A percentile compares a stretch with the other conserved stretches of the same genome.
phyloP scores from a whole-genome alignment of 1,140 invertebrate genomes.

The Habropoda laboriosa region DNA sequence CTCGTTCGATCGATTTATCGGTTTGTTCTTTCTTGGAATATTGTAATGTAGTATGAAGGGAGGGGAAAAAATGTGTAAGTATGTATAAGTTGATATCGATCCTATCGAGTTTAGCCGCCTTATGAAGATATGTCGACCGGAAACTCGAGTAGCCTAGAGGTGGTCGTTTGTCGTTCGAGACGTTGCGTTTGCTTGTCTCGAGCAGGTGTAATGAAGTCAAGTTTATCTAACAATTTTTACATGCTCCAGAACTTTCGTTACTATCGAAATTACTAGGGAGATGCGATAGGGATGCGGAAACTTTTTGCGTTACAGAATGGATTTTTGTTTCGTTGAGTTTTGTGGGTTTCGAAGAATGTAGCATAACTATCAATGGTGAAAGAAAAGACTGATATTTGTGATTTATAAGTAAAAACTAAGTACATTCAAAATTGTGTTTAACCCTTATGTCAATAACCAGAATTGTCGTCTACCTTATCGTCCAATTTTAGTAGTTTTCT shows the following conservation, averaged over 20 bases:
- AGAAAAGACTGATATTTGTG: no score
- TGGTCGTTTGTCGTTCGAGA: slow-evolving; percentile 12
- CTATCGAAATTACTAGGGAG: no score
- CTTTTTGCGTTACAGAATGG: no score
- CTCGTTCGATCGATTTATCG: neutral
- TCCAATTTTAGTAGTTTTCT: no score
- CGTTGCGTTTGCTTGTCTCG: neutral
- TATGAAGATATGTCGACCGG: slow-evolving; percentile 16
- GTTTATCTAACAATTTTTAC: neutral
- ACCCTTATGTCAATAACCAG: no score
- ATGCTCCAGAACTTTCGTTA: neutral
- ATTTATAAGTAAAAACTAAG: no score
- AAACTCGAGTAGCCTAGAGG: slow-evolving; percentile 25
- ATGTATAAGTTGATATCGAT: neutral
- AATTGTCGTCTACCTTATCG: no score
- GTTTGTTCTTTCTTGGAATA: neutral
- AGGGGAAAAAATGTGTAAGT: neutral
- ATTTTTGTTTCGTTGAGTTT: no score
- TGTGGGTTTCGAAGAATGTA: no score
- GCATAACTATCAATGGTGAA: no score
- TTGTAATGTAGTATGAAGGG: neutral
- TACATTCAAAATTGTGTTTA: no score
- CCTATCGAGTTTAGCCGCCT: neutral
- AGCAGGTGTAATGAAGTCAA: slow-evolving; percentile 14
- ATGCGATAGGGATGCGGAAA: no score